A percentile compares a stretch with the other conserved stretches of the same genome.
Conservation (phyloP, 2,888 invertebrate species). For the Scaptomyza caliginosa region DNA sequence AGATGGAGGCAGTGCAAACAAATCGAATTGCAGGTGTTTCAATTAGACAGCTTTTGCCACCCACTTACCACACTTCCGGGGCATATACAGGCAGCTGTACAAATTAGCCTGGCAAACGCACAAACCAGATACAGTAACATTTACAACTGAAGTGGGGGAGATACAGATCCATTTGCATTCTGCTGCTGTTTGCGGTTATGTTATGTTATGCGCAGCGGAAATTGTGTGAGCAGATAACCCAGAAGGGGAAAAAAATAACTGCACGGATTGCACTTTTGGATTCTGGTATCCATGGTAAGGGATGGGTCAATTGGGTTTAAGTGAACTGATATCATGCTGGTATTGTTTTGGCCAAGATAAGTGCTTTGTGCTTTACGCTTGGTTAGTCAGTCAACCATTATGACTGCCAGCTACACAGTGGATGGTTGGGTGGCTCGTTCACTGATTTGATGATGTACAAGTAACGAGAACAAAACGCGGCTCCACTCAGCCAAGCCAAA, state of each 20-base stretch:
- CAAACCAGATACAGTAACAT: slow-evolving; percentile 4
- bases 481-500: slow-evolving; percentile 13
- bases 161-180: slow-evolving; percentile 3
- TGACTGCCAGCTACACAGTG: background rate
- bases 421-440: background rate
- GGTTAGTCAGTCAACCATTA: slow-evolving; percentile 12
- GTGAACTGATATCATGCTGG: slow-evolving; percentile 30
- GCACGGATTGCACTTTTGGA: slow-evolving; percentile 27
- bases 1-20: slow-evolving; percentile 1
- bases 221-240: slow-evolving; percentile 25
- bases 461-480: slow-evolving; percentile 32
- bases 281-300: background rate
- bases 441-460: slow-evolving; percentile 18
- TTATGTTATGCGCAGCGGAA: slow-evolving; percentile 32
- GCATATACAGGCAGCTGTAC: slow-evolving; percentile 7
- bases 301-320: slow-evolving; percentile 27
- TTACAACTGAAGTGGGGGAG: background rate
- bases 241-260: background rate
- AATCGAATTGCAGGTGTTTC: slow-evolving; percentile 48
- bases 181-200: slow-evolving; percentile 42
- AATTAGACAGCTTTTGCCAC: slow-evolving; percentile 47
- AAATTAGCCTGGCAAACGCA: slow-evolving; percentile 34
- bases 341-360: slow-evolving; percentile 43
- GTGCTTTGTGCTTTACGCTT: slow-evolving; percentile 14
- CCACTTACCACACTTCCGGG: slow-evolving; percentile 41